Base-by-base conservation (phyloP, 2,113 vertebrate genomes). In the Halcyon senegalensis region DNA sequence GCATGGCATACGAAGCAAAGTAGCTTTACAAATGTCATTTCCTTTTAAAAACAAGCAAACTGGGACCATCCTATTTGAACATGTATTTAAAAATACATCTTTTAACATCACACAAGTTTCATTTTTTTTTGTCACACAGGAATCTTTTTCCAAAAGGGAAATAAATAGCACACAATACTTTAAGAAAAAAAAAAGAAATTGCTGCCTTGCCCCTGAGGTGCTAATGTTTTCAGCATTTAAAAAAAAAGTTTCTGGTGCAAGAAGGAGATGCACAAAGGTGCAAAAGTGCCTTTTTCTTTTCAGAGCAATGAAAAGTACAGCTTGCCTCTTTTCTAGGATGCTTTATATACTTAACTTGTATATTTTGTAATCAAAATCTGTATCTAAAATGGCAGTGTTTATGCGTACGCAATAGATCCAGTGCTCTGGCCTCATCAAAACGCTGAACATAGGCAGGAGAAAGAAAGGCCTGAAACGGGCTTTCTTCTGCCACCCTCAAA, bases 131-230 rank as follows among this genome's bases (percentile, higher is more conserved):
- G 90, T 96, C 90, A 97, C 94, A 97, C 81, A 97, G 89, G 88
- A 97, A 95, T 93, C 82, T 93, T 94, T 91, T 82, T 85, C 67
- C 78, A 84, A 76, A 87, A 97, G 96, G 97, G 95, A 97, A 97
- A 97, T 97, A 98, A 97, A 97, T 89, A 98, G 92, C 87, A 97
- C 78, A 97, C 68, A 98, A 95, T 91, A 97, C 78, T 95, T 96
- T 4, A 64, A 21, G 87, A 81, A 94, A 96, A 90, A n/a, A 63
- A 55, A 51, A n/a, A 94, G 89, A 88, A 77, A 53, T 75, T 94
- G 96, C 96, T 96, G 97, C 97, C 97, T 96, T 98, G 94, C 97
- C 98, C 97, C 98, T 98, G 98, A 98, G 97, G 97, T 96, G 97
- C 95, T 97, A 96, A 96, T 93, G 88, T 89, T 94, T 96, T 96